Evolutionary conservation across 2,797 vertebrate genomes (phyloP), one percentile per base, ranked within the genome.

Genomic region (Sus cebifrons): DNA sequence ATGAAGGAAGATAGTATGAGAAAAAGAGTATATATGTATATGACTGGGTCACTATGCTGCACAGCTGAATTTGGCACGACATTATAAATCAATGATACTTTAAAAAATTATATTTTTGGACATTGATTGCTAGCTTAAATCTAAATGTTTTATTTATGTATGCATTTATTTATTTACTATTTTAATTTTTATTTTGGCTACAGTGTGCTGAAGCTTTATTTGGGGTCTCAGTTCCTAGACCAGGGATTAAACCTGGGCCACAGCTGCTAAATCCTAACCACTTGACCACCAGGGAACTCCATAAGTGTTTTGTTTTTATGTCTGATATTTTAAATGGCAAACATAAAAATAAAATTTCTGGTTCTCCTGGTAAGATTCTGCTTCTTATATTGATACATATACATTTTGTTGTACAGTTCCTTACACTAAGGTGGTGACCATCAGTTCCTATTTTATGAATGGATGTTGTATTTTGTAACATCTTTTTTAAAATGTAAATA

Each of bases 311-410:
- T 73, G 27, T 64, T 70, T 93, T 44, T 71, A 9, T 74, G 3
- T 74, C 83, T 90, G n/a, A 11, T 83, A 60, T 68, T 94, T 89
- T 86, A 92, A 89, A 36, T 73, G 7, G 2, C 27, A 56, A 77
- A 56, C 11, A 56, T n/a, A 56, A n/a, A 56, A 77, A 56, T 77
- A 32, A 77, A 77, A 77, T 77, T 10, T 17, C 27, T 29, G 78
- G 49, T 70, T 82, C 68, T 13, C 49, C 71, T 21, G 4, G 6
- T 27, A 90, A 74, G 15, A 87, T 54, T 74, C 67, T 89, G 27
- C 11, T 88, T 89, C 18, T 86, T 77, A 86, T 29, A 60, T 9
- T 68, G 20, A n/a, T 27, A 1, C 4, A 73, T 25, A 27, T 23
- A 68, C 12, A 68, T 67, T 58, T 89, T 89, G 29, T 49, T 36